These are phyloP conservation scores for Zosterops borbonicus DNA, from an alignment of 2,113 vertebrate genomes.

Conservation along the genomic window DNA sequence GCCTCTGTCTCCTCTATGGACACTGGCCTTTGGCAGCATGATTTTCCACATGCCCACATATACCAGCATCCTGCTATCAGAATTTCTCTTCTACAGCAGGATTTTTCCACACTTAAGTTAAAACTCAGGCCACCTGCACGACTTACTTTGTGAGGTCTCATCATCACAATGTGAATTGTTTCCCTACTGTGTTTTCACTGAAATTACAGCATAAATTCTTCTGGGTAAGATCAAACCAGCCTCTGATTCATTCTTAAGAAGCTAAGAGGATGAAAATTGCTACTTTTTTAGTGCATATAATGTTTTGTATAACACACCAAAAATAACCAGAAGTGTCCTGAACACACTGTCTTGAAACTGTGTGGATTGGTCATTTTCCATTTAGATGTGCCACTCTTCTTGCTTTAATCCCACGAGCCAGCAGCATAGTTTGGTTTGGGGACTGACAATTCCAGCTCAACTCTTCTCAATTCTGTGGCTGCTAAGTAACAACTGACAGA, in stretches of 20 bases:
- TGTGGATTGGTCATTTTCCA: neutral
- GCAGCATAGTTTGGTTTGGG: neutral
- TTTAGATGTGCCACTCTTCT: neutral
- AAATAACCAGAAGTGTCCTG: neutral
- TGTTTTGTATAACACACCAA: neutral
- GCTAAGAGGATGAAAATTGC: neutral
- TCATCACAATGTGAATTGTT: neutral
- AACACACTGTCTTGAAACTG: neutral
- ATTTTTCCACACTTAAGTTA: neutral
- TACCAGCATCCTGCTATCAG: neutral
- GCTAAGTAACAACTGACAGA: neutral
- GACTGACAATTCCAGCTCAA: neutral
- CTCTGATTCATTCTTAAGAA: neutral
- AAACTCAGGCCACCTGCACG: neutral
- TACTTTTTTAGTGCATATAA: neutral
- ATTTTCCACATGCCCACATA: neutral
- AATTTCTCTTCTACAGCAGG: neutral
- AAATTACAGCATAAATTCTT: neutral
- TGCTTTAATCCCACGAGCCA: neutral
- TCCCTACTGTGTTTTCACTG: neutral
- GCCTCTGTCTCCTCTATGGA: neutral
- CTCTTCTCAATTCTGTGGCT: neutral
- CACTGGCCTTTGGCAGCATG: neutral
- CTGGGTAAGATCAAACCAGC: neutral
- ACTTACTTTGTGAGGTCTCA: neutral